Conservation (phyloP, 2,888 invertebrate genomes). For the Nipponacmea schrenckii region DNA sequence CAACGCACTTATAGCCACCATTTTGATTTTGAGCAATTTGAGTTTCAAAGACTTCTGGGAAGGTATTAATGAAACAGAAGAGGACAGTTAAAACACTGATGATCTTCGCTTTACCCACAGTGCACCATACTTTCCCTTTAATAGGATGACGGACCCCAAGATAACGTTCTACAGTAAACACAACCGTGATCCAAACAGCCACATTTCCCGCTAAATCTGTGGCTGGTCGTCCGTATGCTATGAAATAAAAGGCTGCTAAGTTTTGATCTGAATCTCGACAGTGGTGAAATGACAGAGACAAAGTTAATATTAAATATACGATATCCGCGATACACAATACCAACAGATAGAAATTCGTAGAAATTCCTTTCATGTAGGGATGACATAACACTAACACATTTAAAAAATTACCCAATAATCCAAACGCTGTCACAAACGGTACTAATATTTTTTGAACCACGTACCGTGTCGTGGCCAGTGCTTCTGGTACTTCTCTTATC, state of each 20-base stretch:
- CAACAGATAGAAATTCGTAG: conserved; percentile 73
- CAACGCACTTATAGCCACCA: conserved; percentile 33
- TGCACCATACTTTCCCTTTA: conserved; percentile 73
- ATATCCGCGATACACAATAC: conserved; percentile 79
- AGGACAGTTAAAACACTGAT: conserved; percentile 74
- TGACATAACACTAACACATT: conserved; percentile 61
- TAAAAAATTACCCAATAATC: conserved; percentile 56
- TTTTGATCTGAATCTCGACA: conserved; percentile 72
- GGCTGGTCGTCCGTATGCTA: conserved; percentile 72
- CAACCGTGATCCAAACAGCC: conserved; percentile 80
- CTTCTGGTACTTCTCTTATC: neutral
- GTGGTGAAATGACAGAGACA: conserved; percentile 74
- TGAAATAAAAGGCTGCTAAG: conserved; percentile 71
- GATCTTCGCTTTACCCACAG: conserved; percentile 77
- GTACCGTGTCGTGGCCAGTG: conserved; percentile 37
- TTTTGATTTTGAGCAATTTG: conserved; percentile 30
- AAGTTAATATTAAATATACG: conserved; percentile 76
- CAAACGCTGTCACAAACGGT: conserved; percentile 51
- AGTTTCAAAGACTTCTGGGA: conserved; percentile 77
- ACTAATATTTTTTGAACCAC: conserved; percentile 50
- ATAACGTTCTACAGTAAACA: conserved; percentile 81
- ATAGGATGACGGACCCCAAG: conserved; percentile 81
- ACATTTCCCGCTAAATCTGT: conserved; percentile 76
- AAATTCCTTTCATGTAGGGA: conserved; percentile 54
- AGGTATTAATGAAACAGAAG: conserved; percentile 73